Base-by-base conservation (phyloP, 2,888 invertebrate genomes). In the Poecilobothrus nobilitatus region DNA sequence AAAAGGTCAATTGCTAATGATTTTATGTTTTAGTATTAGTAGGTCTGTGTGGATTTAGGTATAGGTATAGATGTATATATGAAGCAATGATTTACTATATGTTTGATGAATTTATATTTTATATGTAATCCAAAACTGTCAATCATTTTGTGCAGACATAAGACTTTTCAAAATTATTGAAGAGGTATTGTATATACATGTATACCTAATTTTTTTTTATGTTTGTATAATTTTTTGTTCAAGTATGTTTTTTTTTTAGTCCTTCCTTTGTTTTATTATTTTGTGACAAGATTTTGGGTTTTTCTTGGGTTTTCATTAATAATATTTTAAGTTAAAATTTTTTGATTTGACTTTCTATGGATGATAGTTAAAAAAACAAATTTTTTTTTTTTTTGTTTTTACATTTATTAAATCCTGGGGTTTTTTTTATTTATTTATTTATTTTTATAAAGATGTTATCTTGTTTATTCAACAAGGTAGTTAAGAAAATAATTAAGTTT, bases 401-500 rank as follows among this genome's bases (percentile, higher is more conserved):
- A n/a, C n/a, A n/a, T n/a, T n/a, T n/a, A n/a, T n/a, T n/a, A 44
- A 44, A 53, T 53, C 53, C 37, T 10, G 53, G 53, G 53, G 53
- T n/a, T 53, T n/a, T 53, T n/a, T 18, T 18, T 53, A 37, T 37
- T 37, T 37, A 37, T 37, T 37, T 37, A 37, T 53, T 53, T 53
- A 18, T 53, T 53, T 53, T 53, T 53, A 53, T 18, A 53, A 53
- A 53, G 53, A 53, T 53, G 53, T 53, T 53, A 53, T 53, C 53
- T 18, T 53, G 53, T 53, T 53, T 12, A 53, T 53, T 18, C 53
- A 53, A 53, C 53, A 53, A 53, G n/a, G n/a, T 53, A 53, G 53
- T 53, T n/a, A 53, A n/a, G 53, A 53, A 53, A 53, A 53, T 12
- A 53, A 53, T 12, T n/a, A 53, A 53, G 1, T 53, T 6, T 53